Evolutionary conservation across 2,113 vertebrate species (phyloP).

Genomic region (Nyctibius bracteatus): DNA sequence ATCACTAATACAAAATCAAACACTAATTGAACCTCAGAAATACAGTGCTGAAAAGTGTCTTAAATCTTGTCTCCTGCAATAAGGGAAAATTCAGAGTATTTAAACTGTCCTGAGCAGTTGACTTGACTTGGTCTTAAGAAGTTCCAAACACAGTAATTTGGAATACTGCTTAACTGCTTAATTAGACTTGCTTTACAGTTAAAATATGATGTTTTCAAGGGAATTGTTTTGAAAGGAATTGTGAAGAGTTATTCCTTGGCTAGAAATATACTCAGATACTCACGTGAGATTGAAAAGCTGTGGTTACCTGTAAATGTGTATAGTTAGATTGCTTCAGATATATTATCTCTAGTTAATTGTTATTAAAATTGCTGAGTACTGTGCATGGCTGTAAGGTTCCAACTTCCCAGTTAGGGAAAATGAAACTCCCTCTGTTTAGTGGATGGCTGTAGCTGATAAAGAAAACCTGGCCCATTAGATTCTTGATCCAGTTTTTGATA

Average conservation of each 20-base stretch:
- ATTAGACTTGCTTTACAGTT: not conserved
- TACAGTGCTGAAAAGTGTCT: not conserved
- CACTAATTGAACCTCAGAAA: not conserved
- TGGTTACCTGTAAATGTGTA: not conserved
- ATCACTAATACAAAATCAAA: not conserved
- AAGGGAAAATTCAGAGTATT: not conserved
- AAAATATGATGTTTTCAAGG: not conserved
- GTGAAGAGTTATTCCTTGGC: not conserved
- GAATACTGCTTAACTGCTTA: not conserved
- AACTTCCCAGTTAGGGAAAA: not conserved
- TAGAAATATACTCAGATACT: not conserved
- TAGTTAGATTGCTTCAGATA: not conserved
- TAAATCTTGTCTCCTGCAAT: not conserved
- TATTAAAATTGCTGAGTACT: not conserved
- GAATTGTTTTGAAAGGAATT: not conserved
- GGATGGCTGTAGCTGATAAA: not conserved
- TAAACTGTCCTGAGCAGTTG: not conserved
- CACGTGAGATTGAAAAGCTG: not conserved
- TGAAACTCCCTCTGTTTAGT: not conserved
- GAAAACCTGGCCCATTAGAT: not conserved
- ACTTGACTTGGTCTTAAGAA: not conserved
- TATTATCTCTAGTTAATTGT: not conserved
- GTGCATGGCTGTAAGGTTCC: not conserved
- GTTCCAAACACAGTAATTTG: not conserved
- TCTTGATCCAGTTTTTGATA: not conserved